phyloP scores from a whole-genome alignment of 2,113 vertebrate genomes.

The Patagioenas fasciata region DNA sequence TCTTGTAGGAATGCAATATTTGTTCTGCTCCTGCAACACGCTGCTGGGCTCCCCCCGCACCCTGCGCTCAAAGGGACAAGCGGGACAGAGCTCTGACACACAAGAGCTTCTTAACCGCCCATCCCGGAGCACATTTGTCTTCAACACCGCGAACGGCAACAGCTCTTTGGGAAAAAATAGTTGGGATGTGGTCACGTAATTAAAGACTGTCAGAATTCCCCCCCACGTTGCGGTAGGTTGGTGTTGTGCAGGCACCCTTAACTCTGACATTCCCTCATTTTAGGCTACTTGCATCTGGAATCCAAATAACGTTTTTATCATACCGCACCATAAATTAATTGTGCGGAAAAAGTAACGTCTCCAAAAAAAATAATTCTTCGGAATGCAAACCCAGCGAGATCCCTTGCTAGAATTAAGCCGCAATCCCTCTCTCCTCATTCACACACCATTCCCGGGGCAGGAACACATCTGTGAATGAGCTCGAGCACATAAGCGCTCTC shows the following conservation, averaged over 20 bases:
- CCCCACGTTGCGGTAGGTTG: conserved; percentile 17
- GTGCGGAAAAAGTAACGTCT: not conserved
- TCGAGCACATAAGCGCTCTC: not conserved
- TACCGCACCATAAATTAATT: fast-evolving
- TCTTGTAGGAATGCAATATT: not conserved
- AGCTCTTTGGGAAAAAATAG: not conserved
- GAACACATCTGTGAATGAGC: not conserved
- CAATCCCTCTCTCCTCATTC: not conserved
- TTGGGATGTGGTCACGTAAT: conserved; percentile 35
- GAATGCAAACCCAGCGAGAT: not conserved
- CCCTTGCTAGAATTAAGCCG: not conserved
- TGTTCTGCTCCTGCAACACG: not conserved
- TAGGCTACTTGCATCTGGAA: not conserved
- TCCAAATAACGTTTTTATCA: not conserved
- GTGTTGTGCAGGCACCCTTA: not conserved
- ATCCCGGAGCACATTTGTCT: not conserved
- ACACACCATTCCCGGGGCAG: not conserved
- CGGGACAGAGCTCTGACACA: not conserved
- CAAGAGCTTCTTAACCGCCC: not conserved
- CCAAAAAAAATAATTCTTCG: not conserved
- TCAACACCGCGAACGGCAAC: not conserved
- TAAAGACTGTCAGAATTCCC: conserved; percentile 30
- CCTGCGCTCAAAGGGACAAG: fast-evolving
- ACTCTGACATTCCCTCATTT: not conserved
- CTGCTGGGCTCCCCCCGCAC: not conserved